Percentiles rank a stretch among this genome's conserved stretches.
Evolutionary conservation across 2,113 vertebrate species (phyloP).

Genomic region (Okapia johnstoni): DNA sequence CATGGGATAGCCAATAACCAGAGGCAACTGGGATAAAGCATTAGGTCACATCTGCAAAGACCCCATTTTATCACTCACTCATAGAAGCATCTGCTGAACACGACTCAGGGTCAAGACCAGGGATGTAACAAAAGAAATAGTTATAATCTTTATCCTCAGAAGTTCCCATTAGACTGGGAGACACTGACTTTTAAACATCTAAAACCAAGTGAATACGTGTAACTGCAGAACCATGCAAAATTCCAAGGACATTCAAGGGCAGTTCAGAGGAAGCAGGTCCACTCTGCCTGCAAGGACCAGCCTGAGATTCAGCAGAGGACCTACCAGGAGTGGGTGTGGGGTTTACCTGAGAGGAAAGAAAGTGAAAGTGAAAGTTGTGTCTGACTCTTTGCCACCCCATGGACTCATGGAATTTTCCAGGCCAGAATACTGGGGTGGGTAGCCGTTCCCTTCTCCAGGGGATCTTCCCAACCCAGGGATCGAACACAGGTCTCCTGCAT

Average conservation of each 20-base stretch:
- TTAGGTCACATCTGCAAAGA: not conserved
- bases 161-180: not conserved
- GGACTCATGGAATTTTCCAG: not conserved
- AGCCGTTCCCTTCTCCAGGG: not conserved
- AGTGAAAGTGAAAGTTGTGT: not conserved
- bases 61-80: not conserved
- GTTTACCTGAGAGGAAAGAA: not conserved
- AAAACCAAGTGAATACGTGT: not conserved
- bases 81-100: not conserved
- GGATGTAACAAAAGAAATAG: not conserved
- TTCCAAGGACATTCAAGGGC: not conserved
- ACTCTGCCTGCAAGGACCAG: fast-evolving
- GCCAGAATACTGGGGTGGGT: not conserved
- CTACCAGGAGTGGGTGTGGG: no score
- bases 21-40: not conserved
- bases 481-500: no score
- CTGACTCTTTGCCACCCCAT: not conserved
- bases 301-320: not conserved
- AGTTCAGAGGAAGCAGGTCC: no score
- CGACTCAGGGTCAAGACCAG: not conserved
- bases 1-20: not conserved
- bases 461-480: no score
- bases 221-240: not conserved
- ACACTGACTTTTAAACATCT: not conserved
- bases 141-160: not conserved